These are phyloP conservation scores for Sphaerophoria taeniata DNA, from an alignment of 2,888 invertebrate genomes.

Conservation along the genomic window DNA sequence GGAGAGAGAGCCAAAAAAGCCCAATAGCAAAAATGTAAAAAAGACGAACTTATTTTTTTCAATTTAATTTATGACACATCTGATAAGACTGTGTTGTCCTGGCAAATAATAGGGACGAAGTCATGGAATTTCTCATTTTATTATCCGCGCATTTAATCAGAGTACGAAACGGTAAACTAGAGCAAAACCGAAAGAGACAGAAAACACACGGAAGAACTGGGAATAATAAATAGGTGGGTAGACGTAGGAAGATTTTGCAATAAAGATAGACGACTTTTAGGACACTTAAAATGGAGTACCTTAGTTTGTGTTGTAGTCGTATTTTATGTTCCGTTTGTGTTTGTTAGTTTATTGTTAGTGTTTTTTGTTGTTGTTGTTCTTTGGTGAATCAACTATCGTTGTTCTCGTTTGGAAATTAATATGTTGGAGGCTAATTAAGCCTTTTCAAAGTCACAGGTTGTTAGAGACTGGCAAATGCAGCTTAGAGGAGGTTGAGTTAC, in stretches of 20 bases:
- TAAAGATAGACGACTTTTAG: conserved; percentile 52
- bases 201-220: not conserved
- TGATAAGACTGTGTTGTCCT: conserved; percentile 49
- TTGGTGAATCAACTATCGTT: conserved; percentile 43
- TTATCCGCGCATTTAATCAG: conserved; percentile 69
- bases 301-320: conserved; percentile 23
- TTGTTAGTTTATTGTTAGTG: conserved; percentile 18
- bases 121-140: conserved; percentile 63
- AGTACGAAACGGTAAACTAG: not conserved
- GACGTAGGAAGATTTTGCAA: conserved; percentile 45
- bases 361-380: not conserved
- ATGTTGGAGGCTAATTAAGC: conserved; percentile 54
- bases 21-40: not conserved
- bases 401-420: conserved; percentile 46
- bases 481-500: not conserved
- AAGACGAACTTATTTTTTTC: conserved; percentile 27
- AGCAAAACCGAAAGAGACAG: not conserved
- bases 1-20: not conserved
- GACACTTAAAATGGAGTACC: conserved; percentile 50
- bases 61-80: conserved; percentile 56
- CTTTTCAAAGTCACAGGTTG: conserved; percentile 38
- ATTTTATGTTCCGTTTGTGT: conserved; percentile 17
- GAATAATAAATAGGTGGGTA: not conserved
- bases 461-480: not conserved
- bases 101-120: conserved; percentile 62